Conservation (phyloP, 2,888 invertebrate species). For the Byasa hedistus region DNA sequence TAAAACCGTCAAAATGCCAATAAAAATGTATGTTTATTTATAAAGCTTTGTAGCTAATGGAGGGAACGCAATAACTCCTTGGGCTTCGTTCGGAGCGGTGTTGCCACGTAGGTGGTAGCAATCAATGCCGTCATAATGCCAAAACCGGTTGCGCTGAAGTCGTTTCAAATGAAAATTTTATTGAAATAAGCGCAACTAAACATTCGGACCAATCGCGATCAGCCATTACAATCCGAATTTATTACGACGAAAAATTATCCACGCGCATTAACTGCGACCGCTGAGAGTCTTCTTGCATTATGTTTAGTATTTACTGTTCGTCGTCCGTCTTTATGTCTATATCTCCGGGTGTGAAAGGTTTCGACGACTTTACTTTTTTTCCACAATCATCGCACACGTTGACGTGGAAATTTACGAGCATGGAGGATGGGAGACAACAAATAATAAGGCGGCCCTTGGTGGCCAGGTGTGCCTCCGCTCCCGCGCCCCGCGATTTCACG, state of each 20-base stretch:
- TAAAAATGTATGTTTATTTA: constrained; percentile 57
- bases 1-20: constrained; percentile 48
- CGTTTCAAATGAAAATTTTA: constrained; percentile 54
- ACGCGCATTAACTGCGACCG: constrained; percentile 65
- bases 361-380: constrained; percentile 70
- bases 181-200: constrained; percentile 66
- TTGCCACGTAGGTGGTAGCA: constrained; percentile 57
- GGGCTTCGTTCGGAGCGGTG: constrained; percentile 41
- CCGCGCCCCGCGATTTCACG: constrained; percentile 76
- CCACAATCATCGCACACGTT: constrained; percentile 77
- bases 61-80: constrained; percentile 51
- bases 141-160: constrained; percentile 56
- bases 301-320: constrained; percentile 45
- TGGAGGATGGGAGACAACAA: constrained; percentile 77
- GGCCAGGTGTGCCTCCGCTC: constrained; percentile 70
- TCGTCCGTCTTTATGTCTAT: constrained; percentile 63
- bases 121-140: constrained; percentile 52
- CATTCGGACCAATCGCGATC: constrained; percentile 69
- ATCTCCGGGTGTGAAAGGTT: constrained; percentile 69
- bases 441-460: constrained; percentile 67
- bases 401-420: constrained; percentile 79
- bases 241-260: constrained; percentile 77
- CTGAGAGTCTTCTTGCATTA: constrained; percentile 49
- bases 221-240: constrained; percentile 75
- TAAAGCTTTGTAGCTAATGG: constrained; percentile 49